phyloP scores from a whole-genome alignment of 2,113 vertebrate genomes.

The Bungarus multicinctus region DNA sequence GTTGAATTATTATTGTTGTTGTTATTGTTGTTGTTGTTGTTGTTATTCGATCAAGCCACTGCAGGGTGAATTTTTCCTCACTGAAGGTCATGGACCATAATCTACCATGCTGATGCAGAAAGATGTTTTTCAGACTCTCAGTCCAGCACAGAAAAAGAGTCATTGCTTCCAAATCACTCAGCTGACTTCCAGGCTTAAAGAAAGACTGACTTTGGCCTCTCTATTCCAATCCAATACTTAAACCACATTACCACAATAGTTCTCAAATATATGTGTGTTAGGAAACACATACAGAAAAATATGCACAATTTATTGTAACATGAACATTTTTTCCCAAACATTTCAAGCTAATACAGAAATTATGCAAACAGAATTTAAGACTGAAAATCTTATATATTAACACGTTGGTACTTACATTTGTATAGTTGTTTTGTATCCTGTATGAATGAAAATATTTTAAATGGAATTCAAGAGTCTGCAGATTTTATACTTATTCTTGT shows the following conservation, averaged over 20 bases:
- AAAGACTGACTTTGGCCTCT: not conserved
- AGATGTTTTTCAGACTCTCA: not conserved
- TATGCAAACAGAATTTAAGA: not conserved
- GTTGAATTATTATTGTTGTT: not conserved
- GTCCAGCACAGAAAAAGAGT: not conserved
- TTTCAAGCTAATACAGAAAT: not conserved
- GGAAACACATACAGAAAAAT: not conserved
- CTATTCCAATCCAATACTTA: not conserved
- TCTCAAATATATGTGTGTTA: not conserved
- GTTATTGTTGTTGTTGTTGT: no score
- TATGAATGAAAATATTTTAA: not conserved
- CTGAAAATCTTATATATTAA: not conserved
- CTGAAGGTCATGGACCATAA: not conserved
- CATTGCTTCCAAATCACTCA: not conserved
- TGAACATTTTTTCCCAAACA: not conserved
- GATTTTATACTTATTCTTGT: slow-evolving; percentile 44
- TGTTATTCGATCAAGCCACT: not conserved
- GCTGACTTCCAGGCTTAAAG: not conserved
- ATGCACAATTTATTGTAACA: not conserved
- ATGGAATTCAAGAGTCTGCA: slow-evolving; percentile 48
- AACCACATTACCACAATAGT: not conserved
- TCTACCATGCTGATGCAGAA: not conserved
- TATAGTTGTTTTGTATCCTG: not conserved
- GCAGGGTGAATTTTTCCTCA: not conserved
- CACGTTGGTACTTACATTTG: slow-evolving; percentile 20